These are phyloP conservation scores for Minunthozetes semirufus DNA, from an alignment of 2,888 invertebrate species.

Conservation along the genomic window DNA sequence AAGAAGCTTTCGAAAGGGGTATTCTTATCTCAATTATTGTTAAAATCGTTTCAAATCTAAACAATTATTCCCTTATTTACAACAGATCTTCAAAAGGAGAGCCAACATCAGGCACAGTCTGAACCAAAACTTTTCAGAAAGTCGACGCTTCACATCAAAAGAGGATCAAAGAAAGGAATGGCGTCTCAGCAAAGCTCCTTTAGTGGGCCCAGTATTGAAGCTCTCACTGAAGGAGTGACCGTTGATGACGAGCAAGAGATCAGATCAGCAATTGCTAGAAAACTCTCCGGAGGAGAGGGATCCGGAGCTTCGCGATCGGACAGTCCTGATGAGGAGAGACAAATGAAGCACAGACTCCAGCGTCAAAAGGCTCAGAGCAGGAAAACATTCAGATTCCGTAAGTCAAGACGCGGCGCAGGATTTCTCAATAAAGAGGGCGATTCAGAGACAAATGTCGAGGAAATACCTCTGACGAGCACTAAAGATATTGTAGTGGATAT, in stretches of 20 bases:
- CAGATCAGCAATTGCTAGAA: constrained; percentile 11
- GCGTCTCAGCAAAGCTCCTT: background rate
- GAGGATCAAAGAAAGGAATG: background rate
- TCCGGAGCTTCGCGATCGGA: constrained; percentile 24
- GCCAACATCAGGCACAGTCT: constrained; percentile 36
- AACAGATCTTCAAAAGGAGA: constrained; percentile 36
- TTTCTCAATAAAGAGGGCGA: constrained; percentile 39
- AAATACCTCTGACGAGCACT: background rate
- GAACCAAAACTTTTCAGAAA: constrained; percentile 43
- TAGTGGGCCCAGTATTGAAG: constrained; percentile 27
- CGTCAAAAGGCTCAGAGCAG: constrained; percentile 87
- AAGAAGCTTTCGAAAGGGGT: constrained; percentile 12
- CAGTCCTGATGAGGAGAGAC: constrained; percentile 33
- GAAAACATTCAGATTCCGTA: constrained; percentile 65
- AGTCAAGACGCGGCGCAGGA: constrained; percentile 44
- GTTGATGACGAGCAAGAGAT: constrained; percentile 33
- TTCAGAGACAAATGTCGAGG: constrained; percentile 10
- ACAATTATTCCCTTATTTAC: constrained; percentile 1
- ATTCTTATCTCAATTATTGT: no score
- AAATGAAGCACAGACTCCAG: constrained; percentile 61
- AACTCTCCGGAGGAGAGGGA: constrained; percentile 10
- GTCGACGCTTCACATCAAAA: constrained; percentile 38
- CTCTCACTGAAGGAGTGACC: constrained; percentile 30
- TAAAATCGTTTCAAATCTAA: no score
- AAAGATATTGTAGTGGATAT: background rate